Evolutionary conservation across 1,140 invertebrate genomes (phyloP), one percentile per base, ranked within the genome.

Genomic region (Planococcus citri): DNA sequence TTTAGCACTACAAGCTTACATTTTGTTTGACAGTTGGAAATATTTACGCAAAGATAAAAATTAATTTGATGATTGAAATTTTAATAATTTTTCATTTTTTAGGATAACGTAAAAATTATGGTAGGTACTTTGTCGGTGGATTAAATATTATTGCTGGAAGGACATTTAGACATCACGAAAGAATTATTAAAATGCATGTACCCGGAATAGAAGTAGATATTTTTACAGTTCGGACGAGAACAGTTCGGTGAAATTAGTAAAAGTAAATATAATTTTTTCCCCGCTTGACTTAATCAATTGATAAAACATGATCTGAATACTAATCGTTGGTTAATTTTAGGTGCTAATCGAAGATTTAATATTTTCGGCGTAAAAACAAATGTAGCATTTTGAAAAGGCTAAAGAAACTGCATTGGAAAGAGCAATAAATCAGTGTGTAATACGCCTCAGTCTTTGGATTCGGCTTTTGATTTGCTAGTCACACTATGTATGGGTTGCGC

Each of bases 321-420:
- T 27, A 21, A 21, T 27, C 37, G 4, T 14, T 57, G 2, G 69
- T 14, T 21, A 74, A 70, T 75, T 76, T 73, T 72, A 91, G 84
- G 94, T 96, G 79, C 79, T 98, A 68, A 85, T 95, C 22, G 93
- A 97, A 76, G 93, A 97, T 78, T 98, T 97, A 78, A 84, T 98
- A 27, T 97, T 97, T 80, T 93, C 95, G 25, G 93, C 95, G 41
- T 97, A 94, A 58, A 89, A 91, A 77, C 83, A 94, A 71, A 91
- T 95, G 84, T 81, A 94, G 71, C 87, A 91, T 76, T 84, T 91
- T 74, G 83, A 85, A 57, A 84, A 82, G 73, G 85, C 84, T n/a
- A 83, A 87, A 25, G 81, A 87, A 74, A 75, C 87, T 20, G 81
- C 81, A 60, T 74, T 79, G 64, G 86, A 88, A 70, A 86, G 89